Conservation (phyloP, 2,888 invertebrate species). For the Athripsodes cinereus region DNA sequence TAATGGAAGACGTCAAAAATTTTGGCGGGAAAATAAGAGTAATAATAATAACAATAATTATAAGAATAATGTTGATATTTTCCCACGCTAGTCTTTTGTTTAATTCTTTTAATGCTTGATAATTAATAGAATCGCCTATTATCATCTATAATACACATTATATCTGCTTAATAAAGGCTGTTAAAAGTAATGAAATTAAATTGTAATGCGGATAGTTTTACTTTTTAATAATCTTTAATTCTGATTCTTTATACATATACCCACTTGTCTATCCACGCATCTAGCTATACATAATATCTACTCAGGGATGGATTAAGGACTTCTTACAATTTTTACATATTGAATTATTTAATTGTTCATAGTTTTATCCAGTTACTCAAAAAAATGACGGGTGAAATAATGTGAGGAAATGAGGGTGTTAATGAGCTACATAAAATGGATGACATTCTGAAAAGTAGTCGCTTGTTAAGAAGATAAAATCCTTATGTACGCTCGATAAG, state of each 20-base stretch:
- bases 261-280: not conserved
- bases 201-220: not conserved
- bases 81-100: conserved; percentile 12
- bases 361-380: no score
- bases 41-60: not conserved
- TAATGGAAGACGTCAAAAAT: conserved; percentile 6
- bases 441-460: no score
- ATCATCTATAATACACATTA: conserved; percentile 20
- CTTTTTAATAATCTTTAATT: no score
- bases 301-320: not conserved
- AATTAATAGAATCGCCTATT: conserved; percentile 20
- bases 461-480: no score
- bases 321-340: no score
- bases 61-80: not conserved
- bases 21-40: conserved; percentile 5
- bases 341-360: no score
- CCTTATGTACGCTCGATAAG: no score
- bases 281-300: no score
- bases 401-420: no score
- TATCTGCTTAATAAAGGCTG: conserved; percentile 19
- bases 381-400: no score
- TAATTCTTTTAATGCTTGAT: conserved; percentile 11
- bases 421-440: no score
- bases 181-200: not conserved
- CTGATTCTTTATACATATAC: no score